These are phyloP conservation scores for Drosophila ohnishii DNA, from an alignment of 1,140 invertebrate species.

Conservation along the genomic window DNA sequence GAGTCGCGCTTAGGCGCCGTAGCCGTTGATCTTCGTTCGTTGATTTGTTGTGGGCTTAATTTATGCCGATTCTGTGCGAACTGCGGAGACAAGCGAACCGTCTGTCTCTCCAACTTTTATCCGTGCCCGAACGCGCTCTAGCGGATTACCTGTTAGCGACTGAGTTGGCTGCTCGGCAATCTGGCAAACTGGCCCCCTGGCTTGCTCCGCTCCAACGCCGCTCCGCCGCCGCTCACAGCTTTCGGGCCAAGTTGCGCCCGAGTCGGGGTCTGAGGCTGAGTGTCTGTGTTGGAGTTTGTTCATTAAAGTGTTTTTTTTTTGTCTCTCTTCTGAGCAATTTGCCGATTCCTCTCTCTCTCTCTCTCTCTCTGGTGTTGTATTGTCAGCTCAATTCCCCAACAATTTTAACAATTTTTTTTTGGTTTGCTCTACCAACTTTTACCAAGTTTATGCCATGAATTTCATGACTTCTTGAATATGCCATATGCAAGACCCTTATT, in stretches of 20 bases:
- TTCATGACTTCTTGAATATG: background rate
- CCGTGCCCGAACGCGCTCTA: slow-evolving; percentile 70
- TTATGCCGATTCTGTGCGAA: slow-evolving; percentile 39
- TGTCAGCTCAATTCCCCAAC: background rate
- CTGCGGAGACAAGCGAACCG: slow-evolving; percentile 20
- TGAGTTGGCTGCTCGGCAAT: slow-evolving; percentile 31
- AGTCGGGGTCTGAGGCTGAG: slow-evolving; percentile 7
- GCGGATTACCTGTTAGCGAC: slow-evolving; percentile 69
- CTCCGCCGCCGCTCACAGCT: slow-evolving; percentile 18
- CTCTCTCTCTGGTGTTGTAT: background rate
- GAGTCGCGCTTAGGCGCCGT: slow-evolving; percentile 39
- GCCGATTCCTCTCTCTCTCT: background rate
- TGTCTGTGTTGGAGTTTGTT: background rate
- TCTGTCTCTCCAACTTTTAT: slow-evolving; percentile 47
- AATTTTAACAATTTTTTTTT: background rate
- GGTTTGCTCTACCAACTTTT: background rate
- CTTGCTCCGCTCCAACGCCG: slow-evolving; percentile 22
- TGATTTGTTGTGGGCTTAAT: slow-evolving; percentile 19
- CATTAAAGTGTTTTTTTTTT: background rate
- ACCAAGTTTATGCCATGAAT: background rate
- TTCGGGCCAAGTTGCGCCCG: slow-evolving; percentile 28
- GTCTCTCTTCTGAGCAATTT: slow-evolving; percentile 7
- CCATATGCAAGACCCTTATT: too few species aligned
- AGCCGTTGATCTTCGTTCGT: slow-evolving; percentile 7
- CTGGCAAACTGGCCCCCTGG: slow-evolving; percentile 20